Base-by-base conservation (phyloP, 2,113 vertebrate genomes). In the Chaetodon trifascialis region DNA sequence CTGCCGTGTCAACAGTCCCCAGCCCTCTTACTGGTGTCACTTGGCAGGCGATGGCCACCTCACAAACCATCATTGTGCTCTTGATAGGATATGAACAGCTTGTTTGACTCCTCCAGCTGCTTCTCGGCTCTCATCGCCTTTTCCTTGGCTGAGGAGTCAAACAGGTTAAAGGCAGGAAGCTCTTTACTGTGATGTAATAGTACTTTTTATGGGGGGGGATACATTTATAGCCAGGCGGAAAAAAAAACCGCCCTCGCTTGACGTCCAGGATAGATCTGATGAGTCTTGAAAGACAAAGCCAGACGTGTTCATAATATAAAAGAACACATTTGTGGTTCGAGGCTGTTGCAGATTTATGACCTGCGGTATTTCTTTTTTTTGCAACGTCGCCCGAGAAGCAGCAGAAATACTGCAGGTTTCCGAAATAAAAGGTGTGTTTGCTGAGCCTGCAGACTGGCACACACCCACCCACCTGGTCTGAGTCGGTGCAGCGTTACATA, bases 111-210 rank as follows among this genome's bases (percentile, higher is more conserved):
- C 21, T 38, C 4, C n/a, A 49, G 2, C 56, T 25, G 5, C 25
- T 58, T 70, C 47, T 69, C 14, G 0, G 23, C 40, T 38, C 7
- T 47, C 55, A 6, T 2, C 49, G 19, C 25, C 36, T n/a, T 51
- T 25, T 49, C 11, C 21, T 42, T 17, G 49, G 62, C 47, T 21
- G 2, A 6, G 73, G 52, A 46, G 40, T 70, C 15, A 69, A 44
- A n/a, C 60, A 47, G 52, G 59, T 81, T 68, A 42, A 75, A 68
- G 56, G 36, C 75, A 73, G 66, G 81, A 76, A 76, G 44, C 68
- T 40, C 77, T 80, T 78, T 47, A 38, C 80, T 49, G 34, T 84
- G 66, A 83, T 76, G 34, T 84, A 62, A 83, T 54, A 54, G 21
- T 10, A 5, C 51, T 54, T 76, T 65, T 80, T 34, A 56, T 47